These are phyloP conservation scores for Pterophyllum scalare DNA, from an alignment of 2,113 vertebrate species.

Conservation along the genomic window DNA sequence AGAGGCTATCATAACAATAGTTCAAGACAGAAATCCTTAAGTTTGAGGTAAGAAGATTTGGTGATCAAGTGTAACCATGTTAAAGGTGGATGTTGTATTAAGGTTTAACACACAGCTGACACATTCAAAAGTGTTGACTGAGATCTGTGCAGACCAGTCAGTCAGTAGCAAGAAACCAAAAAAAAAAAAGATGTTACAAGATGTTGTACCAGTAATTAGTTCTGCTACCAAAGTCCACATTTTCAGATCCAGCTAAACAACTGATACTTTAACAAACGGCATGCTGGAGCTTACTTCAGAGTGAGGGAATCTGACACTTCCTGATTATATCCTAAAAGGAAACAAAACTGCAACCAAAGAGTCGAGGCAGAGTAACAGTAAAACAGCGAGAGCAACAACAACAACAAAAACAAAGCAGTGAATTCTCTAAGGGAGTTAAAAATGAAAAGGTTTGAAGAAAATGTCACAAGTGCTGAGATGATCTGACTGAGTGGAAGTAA, in stretches of 20 bases:
- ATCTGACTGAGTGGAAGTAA: background rate
- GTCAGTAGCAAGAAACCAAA: background rate
- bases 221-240: background rate
- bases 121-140: background rate
- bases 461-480: background rate
- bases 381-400: accelerated
- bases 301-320: background rate
- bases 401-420: background rate
- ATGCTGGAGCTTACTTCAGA: background rate
- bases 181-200: background rate
- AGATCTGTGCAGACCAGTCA: background rate
- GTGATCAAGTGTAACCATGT: background rate
- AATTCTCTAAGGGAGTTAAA: background rate
- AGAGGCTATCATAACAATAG: background rate
- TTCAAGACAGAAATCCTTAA: background rate
- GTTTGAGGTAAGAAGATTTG: background rate
- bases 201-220: background rate
- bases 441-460: background rate
- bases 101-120: background rate
- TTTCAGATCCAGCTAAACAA: background rate
- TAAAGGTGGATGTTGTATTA: background rate
- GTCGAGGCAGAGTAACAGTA: background rate
- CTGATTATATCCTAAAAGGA: background rate
- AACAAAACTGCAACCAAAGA: background rate
- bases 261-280: background rate